Evolutionary conservation across 2,113 vertebrate genomes (phyloP), one percentile per base, ranked within the genome.

Genomic region (Psittacara wagleri): DNA sequence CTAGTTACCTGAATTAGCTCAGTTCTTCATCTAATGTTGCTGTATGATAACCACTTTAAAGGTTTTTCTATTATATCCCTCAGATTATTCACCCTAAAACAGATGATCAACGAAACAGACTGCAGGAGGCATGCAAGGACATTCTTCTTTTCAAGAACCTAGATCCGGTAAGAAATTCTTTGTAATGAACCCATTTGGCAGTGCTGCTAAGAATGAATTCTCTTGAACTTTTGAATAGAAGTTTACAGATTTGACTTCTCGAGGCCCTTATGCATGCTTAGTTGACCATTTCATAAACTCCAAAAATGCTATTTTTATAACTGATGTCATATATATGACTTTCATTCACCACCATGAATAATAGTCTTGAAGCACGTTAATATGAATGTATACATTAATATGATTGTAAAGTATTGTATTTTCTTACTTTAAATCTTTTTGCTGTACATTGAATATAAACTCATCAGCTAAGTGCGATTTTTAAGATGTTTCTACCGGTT

Each of bases 81-180:
- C 97, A 99, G 99, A 98, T 99, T 96, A 99, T 99, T 96, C 96
- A 99, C 96, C 99, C 99, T 74, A 99, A 99, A 98, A 99, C 99
- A 86, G 99, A 99, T 68, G 99, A 99, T 98, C 99, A 99, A 96
- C 98, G 99, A 95, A 99, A 99, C 94, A 98, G 99, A 96, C 98
- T 99, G 88, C 99, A 99, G 97, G 99, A 99, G 95, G 99, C 99
- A 4, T 99, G 99, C 97, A 99, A 98, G 97, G 99, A 99, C 97
- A 99, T 99, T 97, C 98, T 99, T 86, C 98, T 99, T 49, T 99
- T 99, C 97, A 99, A 99, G 98, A 99, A 99, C 94, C 94, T 99
- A 91, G 99, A 99, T 96, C 98, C 98, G 97, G 99, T 99, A 98
- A 98, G 98, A 98, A 84, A 79, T 83, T 78, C 37, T 75, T 94